These are phyloP conservation scores for Tachysurus fulvidraco DNA, from an alignment of 2,113 vertebrate genomes.

Conservation along the genomic window DNA sequence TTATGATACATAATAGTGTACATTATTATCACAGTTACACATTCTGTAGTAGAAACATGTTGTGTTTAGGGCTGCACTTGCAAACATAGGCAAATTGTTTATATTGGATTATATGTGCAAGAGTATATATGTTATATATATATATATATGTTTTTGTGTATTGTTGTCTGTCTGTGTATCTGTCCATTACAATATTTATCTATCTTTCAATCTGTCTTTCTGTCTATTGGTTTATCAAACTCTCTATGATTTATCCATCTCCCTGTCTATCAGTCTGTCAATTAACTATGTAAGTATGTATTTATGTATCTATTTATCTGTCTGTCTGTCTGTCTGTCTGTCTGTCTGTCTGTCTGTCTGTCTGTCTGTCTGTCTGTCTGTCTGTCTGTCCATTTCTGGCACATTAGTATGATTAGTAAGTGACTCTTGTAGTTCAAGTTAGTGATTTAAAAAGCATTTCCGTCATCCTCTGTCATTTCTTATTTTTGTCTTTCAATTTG, in stretches of 20 bases:
- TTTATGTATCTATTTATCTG: neutral
- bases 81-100: neutral
- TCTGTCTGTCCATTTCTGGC: neutral
- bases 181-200: neutral
- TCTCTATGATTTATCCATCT: neutral
- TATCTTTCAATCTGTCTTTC: neutral
- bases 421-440: too few relatives aligned
- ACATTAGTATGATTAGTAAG: too few relatives aligned
- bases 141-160: fast-evolving
- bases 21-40: too few relatives aligned
- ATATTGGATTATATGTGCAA: neutral
- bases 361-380: neutral
- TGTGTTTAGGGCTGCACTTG: neutral
- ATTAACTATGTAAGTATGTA: neutral
- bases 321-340: neutral
- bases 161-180: neutral
- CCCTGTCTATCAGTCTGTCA: neutral
- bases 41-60: neutral
- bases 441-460: neutral
- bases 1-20: neutral
- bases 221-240: neutral
- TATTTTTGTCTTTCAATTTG: neutral
- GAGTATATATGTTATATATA: too few relatives aligned
- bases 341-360: neutral
- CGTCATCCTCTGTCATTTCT: neutral